Conservation (phyloP, 2,113 vertebrate genomes). For the Solea senegalensis region DNA sequence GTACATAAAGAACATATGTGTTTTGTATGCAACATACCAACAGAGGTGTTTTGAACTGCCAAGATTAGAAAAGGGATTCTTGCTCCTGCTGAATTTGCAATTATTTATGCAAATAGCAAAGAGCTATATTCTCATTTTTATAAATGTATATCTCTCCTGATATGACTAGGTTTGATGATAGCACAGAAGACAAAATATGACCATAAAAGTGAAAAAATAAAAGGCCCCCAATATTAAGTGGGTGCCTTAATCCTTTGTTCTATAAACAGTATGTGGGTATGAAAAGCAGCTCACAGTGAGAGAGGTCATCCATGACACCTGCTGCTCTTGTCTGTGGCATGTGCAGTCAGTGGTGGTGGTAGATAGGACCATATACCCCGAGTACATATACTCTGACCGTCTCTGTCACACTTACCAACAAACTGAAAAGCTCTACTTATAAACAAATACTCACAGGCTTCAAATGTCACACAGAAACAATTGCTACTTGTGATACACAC, state of each 20-base stretch:
- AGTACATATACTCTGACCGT: too few species aligned
- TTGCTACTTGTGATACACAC: constrained; percentile 21
- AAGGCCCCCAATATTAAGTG: not conserved
- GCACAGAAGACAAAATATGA: too few species aligned
- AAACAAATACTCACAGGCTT: constrained; percentile 15
- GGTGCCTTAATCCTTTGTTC: constrained; percentile 7
- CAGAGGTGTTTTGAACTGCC: not conserved
- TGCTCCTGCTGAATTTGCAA: not conserved
- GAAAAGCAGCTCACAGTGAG: constrained; percentile 8
- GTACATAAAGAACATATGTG: not conserved
- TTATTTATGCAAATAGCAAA: not conserved
- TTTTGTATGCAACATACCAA: constrained; percentile 8
- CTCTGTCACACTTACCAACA: constrained; percentile 1
- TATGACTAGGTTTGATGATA: not conserved
- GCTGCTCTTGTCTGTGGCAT: constrained; percentile 14
- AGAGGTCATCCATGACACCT: constrained; percentile 20
- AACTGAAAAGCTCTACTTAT: constrained; percentile 17
- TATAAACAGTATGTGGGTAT: constrained; percentile 27
- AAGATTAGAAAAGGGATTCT: not conserved
- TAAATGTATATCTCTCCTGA: not conserved
- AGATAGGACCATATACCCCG: too few species aligned
- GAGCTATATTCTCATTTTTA: not conserved
- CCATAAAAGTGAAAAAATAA: not conserved
- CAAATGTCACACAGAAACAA: not conserved
- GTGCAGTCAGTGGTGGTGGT: not conserved